These are phyloP conservation scores for Rhaphigaster nebulosa DNA, from an alignment of 2,888 invertebrate species.

Conservation along the genomic window DNA sequence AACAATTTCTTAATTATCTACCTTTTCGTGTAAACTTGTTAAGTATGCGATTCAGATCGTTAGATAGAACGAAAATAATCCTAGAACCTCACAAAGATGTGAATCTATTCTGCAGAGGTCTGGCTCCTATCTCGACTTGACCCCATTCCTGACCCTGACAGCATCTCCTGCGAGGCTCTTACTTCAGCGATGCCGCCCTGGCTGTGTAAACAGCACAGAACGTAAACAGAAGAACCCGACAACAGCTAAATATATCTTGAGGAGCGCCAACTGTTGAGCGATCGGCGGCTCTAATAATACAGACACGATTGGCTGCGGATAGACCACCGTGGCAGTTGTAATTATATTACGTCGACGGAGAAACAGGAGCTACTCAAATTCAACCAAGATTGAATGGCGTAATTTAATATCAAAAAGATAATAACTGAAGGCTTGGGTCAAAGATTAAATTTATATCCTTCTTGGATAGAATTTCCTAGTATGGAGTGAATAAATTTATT, in stretches of 20 bases:
- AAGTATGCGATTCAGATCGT: not conserved
- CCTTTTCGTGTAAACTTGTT: not conserved
- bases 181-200: constrained; percentile 1
- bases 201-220: not conserved
- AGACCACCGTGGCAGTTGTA: not conserved
- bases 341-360: not conserved
- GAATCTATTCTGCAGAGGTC: not conserved
- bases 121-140: not conserved
- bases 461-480: no score
- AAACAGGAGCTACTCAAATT: not conserved
- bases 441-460: no score
- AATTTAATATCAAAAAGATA: not conserved
- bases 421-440: no score
- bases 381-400: not conserved
- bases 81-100: not conserved
- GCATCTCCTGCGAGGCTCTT: not conserved
- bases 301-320: not conserved
- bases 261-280: not conserved
- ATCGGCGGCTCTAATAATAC: not conserved
- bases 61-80: not conserved
- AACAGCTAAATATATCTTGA: not conserved
- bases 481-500: no score
- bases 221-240: not conserved
- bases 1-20: not conserved
- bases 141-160: constrained; percentile 17